Base-by-base conservation (phyloP, 2,113 vertebrate species). In the Nycticebus coucang region DNA sequence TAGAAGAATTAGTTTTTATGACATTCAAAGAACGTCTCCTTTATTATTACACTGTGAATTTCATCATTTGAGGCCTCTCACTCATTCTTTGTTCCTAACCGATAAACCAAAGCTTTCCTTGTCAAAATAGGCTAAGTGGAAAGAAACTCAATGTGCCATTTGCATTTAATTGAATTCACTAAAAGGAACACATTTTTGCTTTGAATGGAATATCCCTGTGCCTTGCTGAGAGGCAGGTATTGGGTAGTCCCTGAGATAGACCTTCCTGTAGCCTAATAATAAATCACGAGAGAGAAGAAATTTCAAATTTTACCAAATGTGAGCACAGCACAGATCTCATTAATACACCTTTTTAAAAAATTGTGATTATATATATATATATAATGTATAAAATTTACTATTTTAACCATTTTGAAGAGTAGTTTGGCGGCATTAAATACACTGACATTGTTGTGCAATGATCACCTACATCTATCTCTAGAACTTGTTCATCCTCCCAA, bases 21-120 rank as follows among this genome's bases (percentile, higher is more conserved):
- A 4, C 57, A 81, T 81, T 88, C 91, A 95, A 96, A 96, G 75
- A 93, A 24, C 80, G 13, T 64, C 57, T 57, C 18, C 30, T 55
- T 45, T 17, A 79, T 37, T 7, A 18, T 6, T 0, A 50, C 14
- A 87, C 19, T 41, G 64, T 75, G 53, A 75, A 53, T 89, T 90
- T 81, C 53, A 55, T 68, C 21, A 33, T 19, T 18, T 55, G 10
- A 57, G 19, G 10, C 17, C 37, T 79, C 45, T 94, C 53, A 41
- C 3, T 71, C 55, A 28, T 88, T 77, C 33, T 83, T 8, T 55
- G 24, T 87, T 53, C 69, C 79, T 26, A 59, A 17, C n/a, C 7
- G 24, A 71, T 87, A 83, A 89, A 35, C 22, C 66, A 74, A 74
- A 72, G 24, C 8, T 72, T 92, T 92, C 35, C 33, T 68, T 69